These are phyloP conservation scores for Leucoma salicis DNA, from an alignment of 2,888 invertebrate species.

Conservation along the genomic window DNA sequence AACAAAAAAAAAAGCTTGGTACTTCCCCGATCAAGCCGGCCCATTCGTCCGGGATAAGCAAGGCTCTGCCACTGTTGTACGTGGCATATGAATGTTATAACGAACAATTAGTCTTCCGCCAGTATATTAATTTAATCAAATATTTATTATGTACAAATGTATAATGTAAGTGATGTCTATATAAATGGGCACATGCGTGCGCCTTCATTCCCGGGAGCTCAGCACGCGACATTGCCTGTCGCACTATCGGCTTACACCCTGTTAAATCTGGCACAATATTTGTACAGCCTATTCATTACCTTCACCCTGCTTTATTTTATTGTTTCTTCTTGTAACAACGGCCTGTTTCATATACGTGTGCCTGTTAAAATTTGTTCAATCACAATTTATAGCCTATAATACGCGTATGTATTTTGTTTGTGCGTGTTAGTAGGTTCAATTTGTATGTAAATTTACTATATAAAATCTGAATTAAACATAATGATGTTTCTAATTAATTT, in stretches of 20 bases:
- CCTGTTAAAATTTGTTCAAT: conserved; percentile 60
- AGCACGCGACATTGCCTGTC: conserved; percentile 74
- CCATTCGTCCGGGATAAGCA: too few species aligned
- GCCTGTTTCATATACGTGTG: conserved; percentile 45
- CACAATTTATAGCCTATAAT: conserved; percentile 45
- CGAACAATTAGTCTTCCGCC: too few species aligned
- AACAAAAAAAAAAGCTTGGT: too few species aligned
- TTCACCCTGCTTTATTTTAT: conserved; percentile 65
- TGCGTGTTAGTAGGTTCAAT: conserved; percentile 21
- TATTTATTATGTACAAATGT: conserved; percentile 49
- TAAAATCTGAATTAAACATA: background rate
- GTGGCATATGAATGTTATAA: too few species aligned
- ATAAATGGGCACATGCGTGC: conserved; percentile 58
- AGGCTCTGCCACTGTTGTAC: too few species aligned
- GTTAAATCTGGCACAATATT: conserved; percentile 77
- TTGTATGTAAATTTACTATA: background rate
- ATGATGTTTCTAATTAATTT: background rate
- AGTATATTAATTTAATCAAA: conserved; percentile 43
- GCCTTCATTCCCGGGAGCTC: conserved; percentile 34
- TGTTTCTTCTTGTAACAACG: conserved; percentile 60
- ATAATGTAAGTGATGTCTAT: conserved; percentile 63
- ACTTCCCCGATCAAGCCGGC: too few species aligned
- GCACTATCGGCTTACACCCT: conserved; percentile 77
- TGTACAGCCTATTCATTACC: conserved; percentile 75
- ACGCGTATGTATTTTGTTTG: conserved; percentile 36